Conservation (phyloP, 2,797 vertebrate species). For the Rallus crepitans region DNA sequence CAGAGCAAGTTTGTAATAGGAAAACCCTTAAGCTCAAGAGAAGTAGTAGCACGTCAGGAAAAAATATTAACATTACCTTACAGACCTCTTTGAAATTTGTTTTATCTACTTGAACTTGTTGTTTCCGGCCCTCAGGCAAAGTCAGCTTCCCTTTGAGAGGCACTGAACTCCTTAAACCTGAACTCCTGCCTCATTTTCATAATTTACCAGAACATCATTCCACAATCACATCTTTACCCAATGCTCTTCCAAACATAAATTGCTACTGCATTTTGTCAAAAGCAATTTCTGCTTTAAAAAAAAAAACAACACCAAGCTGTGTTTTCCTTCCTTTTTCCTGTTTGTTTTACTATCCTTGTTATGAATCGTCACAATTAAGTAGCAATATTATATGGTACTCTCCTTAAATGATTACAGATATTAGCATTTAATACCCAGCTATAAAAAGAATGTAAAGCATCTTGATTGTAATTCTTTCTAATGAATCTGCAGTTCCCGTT, state of each 20-base stretch:
- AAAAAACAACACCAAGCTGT: neutral
- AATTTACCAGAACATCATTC: neutral
- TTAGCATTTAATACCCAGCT: neutral
- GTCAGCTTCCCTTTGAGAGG: neutral
- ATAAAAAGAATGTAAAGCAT: neutral
- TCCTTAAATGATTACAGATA: neutral
- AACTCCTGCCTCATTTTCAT: neutral
- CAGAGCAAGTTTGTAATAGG: neutral
- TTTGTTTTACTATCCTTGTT: neutral
- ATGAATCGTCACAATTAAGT: neutral
- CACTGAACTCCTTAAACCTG: neutral
- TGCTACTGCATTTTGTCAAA: neutral
- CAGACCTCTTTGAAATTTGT: neutral
- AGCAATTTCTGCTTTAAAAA: neutral
- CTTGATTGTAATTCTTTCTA: neutral
- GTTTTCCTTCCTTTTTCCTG: neutral
- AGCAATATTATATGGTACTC: neutral
- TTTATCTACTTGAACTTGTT: neutral
- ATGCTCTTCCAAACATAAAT: conserved; percentile 5
- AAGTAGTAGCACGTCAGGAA: neutral
- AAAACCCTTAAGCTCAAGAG: neutral
- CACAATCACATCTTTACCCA: neutral
- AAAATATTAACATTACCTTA: neutral
- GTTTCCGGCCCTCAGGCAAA: neutral
- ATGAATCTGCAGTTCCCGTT: neutral